A percentile compares a stretch with the other conserved stretches of the same genome.
phyloP scores from a whole-genome alignment of 1,140 invertebrate species.

The Bombus waltoni region DNA sequence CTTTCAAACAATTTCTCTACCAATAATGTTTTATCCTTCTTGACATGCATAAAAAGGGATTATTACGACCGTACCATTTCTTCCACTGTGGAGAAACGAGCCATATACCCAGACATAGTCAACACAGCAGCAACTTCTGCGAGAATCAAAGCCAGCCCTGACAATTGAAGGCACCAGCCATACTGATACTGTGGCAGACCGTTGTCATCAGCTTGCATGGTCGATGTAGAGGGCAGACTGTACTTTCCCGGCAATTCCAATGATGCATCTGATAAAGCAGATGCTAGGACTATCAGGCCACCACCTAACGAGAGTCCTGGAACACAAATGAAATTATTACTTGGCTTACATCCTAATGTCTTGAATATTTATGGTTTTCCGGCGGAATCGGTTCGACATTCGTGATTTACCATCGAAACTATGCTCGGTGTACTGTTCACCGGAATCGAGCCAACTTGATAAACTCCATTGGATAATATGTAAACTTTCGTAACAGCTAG shows the following conservation, averaged over 20 bases:
- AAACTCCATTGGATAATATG: not conserved
- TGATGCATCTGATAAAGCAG: conserved; percentile 85
- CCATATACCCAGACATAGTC: conserved; percentile 86
- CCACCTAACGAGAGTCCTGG: conserved; percentile 86
- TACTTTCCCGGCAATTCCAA: conserved; percentile 81
- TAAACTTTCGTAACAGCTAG: not conserved
- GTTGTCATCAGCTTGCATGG: conserved; percentile 75
- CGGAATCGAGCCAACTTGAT: not conserved
- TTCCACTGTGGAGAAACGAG: conserved; percentile 85
- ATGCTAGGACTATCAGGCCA: conserved; percentile 86
- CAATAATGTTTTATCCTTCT: not conserved
- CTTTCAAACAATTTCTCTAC: not conserved
- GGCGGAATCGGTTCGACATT: not conserved
- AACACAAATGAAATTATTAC: conserved; percentile 71
- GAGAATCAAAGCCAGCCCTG: conserved; percentile 86
- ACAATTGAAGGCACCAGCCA: conserved; percentile 88
- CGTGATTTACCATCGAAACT: conserved; percentile 23
- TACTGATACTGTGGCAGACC: conserved; percentile 85
- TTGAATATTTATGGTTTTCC: conserved; percentile 29
- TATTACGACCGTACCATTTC: conserved; percentile 83
- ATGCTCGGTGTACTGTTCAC: not conserved
- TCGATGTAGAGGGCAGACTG: conserved; percentile 76
- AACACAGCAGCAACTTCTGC: conserved; percentile 87
- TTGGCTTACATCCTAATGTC: conserved; percentile 31
- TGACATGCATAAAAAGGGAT: not conserved